phyloP scores from a whole-genome alignment of 1,140 invertebrate species.

The Brachionus plicatilis region DNA sequence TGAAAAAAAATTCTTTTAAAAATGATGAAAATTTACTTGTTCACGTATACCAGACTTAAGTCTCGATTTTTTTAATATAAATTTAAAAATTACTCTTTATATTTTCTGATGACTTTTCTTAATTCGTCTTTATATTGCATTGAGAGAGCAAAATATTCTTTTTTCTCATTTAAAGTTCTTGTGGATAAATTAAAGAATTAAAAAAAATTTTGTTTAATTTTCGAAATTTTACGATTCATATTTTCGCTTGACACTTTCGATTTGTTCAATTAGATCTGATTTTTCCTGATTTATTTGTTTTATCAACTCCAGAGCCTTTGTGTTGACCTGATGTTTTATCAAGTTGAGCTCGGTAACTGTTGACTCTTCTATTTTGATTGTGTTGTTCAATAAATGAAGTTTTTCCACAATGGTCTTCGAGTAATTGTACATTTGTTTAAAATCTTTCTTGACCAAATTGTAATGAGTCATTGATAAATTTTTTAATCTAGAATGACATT shows the following conservation, averaged over 20 bases:
- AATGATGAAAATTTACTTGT: background rate
- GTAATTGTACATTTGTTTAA: slow-evolving; percentile 38
- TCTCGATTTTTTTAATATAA: background rate
- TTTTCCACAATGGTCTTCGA: slow-evolving; percentile 26
- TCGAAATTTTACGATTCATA: slow-evolving; percentile 1
- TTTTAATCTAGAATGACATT: background rate
- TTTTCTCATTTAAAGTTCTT: slow-evolving; percentile 23
- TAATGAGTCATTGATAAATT: slow-evolving; percentile 8
- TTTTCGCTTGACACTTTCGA: slow-evolving; percentile 19
- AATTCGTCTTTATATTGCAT: slow-evolving; percentile 28
- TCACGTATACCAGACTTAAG: too few relatives aligned
- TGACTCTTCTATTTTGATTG: slow-evolving; percentile 37
- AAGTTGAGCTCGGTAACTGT: background rate
- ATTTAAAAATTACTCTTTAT: slow-evolving; percentile 39
- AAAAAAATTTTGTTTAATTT: background rate
- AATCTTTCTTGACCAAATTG: slow-evolving; percentile 22
- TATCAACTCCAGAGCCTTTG: slow-evolving; percentile 20
- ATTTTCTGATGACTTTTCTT: slow-evolving; percentile 8
- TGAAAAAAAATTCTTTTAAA: background rate
- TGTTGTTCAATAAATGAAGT: slow-evolving; percentile 22
- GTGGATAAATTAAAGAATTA: background rate
- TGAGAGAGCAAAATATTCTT: slow-evolving; percentile 31
- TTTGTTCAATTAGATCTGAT: slow-evolving; percentile 12
- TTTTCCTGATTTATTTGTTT: slow-evolving; percentile 38
- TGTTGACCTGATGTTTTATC: slow-evolving; percentile 27